Conservation (phyloP, 2,113 vertebrate genomes). For the Sylvicapra grimmia region DNA sequence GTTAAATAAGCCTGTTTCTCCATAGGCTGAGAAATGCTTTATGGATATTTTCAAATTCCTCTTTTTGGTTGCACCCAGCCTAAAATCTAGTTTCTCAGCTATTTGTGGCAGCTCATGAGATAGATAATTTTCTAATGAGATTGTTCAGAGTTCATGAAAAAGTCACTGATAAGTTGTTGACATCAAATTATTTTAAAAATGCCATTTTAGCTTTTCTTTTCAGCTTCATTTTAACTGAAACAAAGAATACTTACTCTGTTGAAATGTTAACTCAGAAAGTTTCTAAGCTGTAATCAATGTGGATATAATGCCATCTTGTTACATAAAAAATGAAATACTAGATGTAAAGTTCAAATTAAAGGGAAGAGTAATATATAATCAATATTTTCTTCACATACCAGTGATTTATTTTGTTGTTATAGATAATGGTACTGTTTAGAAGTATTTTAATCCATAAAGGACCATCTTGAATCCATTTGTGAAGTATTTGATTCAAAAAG, state of each 20-base stretch:
- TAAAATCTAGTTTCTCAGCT: not conserved
- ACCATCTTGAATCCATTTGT: constrained; percentile 38
- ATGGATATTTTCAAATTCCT: not conserved
- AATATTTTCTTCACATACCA: constrained; percentile 43
- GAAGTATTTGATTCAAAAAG: constrained; percentile 47
- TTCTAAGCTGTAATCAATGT: not conserved
- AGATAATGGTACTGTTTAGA: constrained; percentile 44
- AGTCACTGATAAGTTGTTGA: not conserved
- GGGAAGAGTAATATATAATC: constrained; percentile 10
- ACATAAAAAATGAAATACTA: constrained; percentile 23
- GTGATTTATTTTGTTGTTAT: constrained; percentile 48
- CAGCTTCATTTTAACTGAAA: not conserved
- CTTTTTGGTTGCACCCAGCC: not conserved
- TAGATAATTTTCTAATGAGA: not conserved
- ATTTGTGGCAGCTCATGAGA: not conserved
- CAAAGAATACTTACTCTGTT: not conserved
- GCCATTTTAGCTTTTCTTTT: constrained; percentile 24
- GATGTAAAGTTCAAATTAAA: constrained; percentile 31
- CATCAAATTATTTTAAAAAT: constrained; percentile 28
- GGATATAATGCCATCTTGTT: not conserved
- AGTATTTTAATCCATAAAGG: constrained; percentile 57
- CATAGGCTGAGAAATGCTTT: not conserved
- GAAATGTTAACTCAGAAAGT: constrained; percentile 7
- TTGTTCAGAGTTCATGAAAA: not conserved
- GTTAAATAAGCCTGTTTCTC: not conserved